Base-by-base conservation (phyloP, 64 coral and sea anemone genomes). In the Pocillopora damicornis region DNA sequence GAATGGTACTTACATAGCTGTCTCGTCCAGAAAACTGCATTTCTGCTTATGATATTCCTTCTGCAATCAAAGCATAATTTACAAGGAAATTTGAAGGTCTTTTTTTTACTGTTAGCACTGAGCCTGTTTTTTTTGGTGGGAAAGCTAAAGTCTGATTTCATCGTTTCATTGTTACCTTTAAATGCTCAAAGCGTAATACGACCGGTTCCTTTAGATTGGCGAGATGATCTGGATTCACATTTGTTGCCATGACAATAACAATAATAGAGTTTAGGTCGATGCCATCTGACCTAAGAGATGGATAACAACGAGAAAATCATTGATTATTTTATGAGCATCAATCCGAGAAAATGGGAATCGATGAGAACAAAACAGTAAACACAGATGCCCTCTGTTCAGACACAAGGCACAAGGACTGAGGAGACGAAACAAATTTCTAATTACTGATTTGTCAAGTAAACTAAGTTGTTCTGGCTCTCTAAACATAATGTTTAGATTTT, bases 11-110 rank as follows among this genome's bases (percentile, higher is more conserved):
- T 74, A 75, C 42, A 82, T 42, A 7, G 89, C 89, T 36, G 89
- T 91, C n/a, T 91, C 89, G 45, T 91, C 72, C 15, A 85, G 59
- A 68, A 91, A 91, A 60, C 81, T 78, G 60, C 89, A 91, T 74
- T 25, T 26, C 42, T 58, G 89, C 61, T 63, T 6, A 9, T 11
- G 42, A 16, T 35, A 72, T 35, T 85, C 63, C 51, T 57, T 68
- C 89, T 91, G 74, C 34, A 85, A 76, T 18, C 0, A 23, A 77
- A 63, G 71, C 14, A 26, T 17, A 76, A 35, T 75, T 58, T 11
- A 23, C 13, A 75, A 22, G 15, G 10, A 13, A 15, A 73, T 75
- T 18, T 9, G 10, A 20, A 16, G 51, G 6, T 13, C 82, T 68
- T 34, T 30, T 37, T 13, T 0, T 34, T 16, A 1, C 1, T n/a